These are phyloP conservation scores for Phortica variegata DNA, from an alignment of 1,140 invertebrate species.

Conservation along the genomic window DNA sequence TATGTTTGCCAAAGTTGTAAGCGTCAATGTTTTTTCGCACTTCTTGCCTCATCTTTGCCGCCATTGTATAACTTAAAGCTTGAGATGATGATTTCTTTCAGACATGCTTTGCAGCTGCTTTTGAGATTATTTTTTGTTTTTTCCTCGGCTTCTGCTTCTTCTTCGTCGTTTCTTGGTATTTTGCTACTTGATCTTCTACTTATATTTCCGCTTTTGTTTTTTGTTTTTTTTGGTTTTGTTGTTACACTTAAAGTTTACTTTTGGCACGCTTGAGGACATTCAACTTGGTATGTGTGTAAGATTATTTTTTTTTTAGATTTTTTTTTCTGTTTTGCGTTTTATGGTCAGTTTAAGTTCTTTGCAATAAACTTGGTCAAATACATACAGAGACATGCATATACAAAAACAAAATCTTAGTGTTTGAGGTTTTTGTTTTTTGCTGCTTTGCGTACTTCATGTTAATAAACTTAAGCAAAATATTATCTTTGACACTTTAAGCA, in stretches of 20 bases:
- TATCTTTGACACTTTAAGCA: slow-evolving; percentile 55
- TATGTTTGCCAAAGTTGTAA: slow-evolving; percentile 42
- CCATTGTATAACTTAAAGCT: slow-evolving; percentile 43
- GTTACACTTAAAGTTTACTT: slow-evolving; percentile 39
- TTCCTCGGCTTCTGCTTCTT: neutral
- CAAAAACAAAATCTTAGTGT: too few relatives aligned
- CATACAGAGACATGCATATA: too few relatives aligned
- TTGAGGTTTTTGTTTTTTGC: slow-evolving; percentile 14
- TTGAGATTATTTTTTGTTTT: slow-evolving; percentile 6
- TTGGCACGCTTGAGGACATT: slow-evolving; percentile 32
- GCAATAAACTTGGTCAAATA: slow-evolving; percentile 2
- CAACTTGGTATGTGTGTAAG: slow-evolving; percentile 32
- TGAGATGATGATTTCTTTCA: too few relatives aligned
- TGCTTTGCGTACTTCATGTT: slow-evolving; percentile 41
- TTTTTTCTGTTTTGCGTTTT: slow-evolving; percentile 48
- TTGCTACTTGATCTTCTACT: slow-evolving; percentile 2
- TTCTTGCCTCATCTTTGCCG: too few relatives aligned
- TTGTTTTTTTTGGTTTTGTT: slow-evolving; percentile 16
- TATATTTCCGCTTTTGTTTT: slow-evolving; percentile 13
- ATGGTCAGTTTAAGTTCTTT: slow-evolving; percentile 50
- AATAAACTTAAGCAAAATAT: slow-evolving; percentile 55
- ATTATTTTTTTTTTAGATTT: slow-evolving; percentile 40
- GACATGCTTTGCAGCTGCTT: slow-evolving; percentile 32
- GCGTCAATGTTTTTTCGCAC: slow-evolving; percentile 39
- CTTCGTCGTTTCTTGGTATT: neutral